Evolutionary conservation across 2,888 invertebrate genomes (phyloP).

Genomic region (Platypus cylindrus): DNA sequence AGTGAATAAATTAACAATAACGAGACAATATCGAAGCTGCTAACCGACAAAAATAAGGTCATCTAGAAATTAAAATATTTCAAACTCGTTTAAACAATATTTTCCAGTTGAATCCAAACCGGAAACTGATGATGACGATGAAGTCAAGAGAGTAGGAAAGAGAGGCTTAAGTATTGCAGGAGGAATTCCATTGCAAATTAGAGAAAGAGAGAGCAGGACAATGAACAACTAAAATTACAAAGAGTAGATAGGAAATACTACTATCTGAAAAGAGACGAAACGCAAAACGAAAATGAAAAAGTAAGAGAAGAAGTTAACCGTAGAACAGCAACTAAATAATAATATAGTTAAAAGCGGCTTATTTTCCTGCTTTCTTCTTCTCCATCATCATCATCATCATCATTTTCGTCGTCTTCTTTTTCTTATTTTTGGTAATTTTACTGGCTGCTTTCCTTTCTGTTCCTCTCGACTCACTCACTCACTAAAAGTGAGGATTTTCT

Average conservation of each 20-base stretch:
- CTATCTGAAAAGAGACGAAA: no score
- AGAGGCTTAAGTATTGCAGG: neutral
- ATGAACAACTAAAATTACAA: no score
- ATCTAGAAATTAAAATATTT: constrained; percentile 7
- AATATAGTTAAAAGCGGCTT: constrained; percentile 13
- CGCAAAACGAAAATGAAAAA: no score
- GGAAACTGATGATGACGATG: constrained; percentile 3
- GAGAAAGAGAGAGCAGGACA: constrained; percentile 5
- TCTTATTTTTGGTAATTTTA: constrained; percentile 10
- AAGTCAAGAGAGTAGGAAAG: no score
- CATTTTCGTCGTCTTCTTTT: no score
- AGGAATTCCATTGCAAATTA: constrained; percentile 6
- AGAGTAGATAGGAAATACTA: no score
- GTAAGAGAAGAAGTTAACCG: constrained; percentile 10
- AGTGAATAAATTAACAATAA: no score
- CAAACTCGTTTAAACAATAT: constrained; percentile 6
- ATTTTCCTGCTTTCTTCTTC: no score
- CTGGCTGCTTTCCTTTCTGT: constrained; percentile 7
- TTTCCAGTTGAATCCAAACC: constrained; percentile 7
- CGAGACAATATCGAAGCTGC: no score
- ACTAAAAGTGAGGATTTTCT: constrained; percentile 9
- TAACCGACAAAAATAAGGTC: no score
- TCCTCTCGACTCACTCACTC: no score
- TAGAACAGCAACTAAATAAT: constrained; percentile 12
- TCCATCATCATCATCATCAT: no score